Conservation (phyloP, 2,888 invertebrate genomes). For the Julus scandinavius region DNA sequence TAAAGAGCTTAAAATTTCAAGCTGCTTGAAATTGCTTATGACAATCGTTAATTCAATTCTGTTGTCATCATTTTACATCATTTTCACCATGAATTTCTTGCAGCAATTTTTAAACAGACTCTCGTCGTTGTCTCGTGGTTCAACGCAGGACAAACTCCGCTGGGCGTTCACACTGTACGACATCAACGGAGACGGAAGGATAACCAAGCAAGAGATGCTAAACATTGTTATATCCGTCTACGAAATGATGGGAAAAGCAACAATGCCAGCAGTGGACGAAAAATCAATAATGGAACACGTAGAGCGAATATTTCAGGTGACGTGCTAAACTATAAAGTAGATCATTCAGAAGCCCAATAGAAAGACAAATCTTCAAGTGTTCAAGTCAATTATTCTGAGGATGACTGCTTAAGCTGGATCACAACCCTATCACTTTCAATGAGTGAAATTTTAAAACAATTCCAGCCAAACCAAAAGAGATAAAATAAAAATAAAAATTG, state of each 20-base stretch:
- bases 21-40: too few species aligned
- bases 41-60: too few species aligned
- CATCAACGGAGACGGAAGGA: conserved; percentile 95
- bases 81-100: conserved; percentile 47
- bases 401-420: neutral
- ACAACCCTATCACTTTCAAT: too few species aligned
- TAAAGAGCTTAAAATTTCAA: conserved; percentile 69
- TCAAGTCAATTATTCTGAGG: too few species aligned
- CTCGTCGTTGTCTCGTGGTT: conserved; percentile 90
- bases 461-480: too few species aligned
- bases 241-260: conserved; percentile 75
- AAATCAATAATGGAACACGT: conserved; percentile 67
- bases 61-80: too few species aligned
- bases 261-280: conserved; percentile 66
- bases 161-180: conserved; percentile 98
- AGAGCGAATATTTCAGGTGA: conserved; percentile 67
- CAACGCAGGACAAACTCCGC: conserved; percentile 90
- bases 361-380: neutral
- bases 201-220: conserved; percentile 87
- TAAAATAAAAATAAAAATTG: too few species aligned
- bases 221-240: conserved; percentile 91
- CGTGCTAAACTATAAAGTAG: neutral
- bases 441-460: too few species aligned
- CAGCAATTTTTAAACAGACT: conserved; percentile 94
- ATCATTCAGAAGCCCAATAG: neutral